Base-by-base conservation (phyloP, 2,113 vertebrate genomes). In the Cyanistes caeruleus region DNA sequence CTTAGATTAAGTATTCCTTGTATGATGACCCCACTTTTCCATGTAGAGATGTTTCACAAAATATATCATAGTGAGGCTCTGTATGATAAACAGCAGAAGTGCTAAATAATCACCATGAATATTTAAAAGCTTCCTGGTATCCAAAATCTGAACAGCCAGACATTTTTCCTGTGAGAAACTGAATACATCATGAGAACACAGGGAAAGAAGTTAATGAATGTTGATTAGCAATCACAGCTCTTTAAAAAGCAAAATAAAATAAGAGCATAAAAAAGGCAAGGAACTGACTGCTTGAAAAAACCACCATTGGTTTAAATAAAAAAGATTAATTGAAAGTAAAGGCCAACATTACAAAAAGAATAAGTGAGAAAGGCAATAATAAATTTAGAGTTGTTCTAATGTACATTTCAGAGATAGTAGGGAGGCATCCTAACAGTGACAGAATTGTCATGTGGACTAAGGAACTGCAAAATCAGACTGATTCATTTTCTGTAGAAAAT, bases 101-200 rank as follows among this genome's bases (percentile, higher is more conserved):
- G 56, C 69, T 91, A 89, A 93, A 87, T 78, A 94, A 78, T 84
- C 51, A 82, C n/a, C 39, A 81, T 41, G 59, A 78, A 82, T 88
- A 92, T 58, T 95, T 55, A 67, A 86, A 78, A 73, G 48, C 46
- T 80, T 82, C 60, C 27, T 56, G 55, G 44, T 78, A 78, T 87
- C 69, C 65, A 83, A 78, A 93, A 91, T 80, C 37, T 93, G 73
- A 86, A 80, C 31, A 90, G 22, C 0, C 43, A 81, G 78, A 18
- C 31, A 48, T 84, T 92, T 87, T 89, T 84, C 31, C 51, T 74
- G 24, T 44, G 65, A 88, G 58, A n/a, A 96, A 53, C 65, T 73
- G 43, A 90, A 86, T 74, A 31, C 31, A 62, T 90, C 23, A 88
- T 15, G 35, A 95, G 64, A 91, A 84, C n/a, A 77, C 24, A 60